A percentile compares a stretch with the other conserved stretches of the same genome.
phyloP scores from a whole-genome alignment of 2,888 invertebrate genomes.

The Oeneis ivallda region DNA sequence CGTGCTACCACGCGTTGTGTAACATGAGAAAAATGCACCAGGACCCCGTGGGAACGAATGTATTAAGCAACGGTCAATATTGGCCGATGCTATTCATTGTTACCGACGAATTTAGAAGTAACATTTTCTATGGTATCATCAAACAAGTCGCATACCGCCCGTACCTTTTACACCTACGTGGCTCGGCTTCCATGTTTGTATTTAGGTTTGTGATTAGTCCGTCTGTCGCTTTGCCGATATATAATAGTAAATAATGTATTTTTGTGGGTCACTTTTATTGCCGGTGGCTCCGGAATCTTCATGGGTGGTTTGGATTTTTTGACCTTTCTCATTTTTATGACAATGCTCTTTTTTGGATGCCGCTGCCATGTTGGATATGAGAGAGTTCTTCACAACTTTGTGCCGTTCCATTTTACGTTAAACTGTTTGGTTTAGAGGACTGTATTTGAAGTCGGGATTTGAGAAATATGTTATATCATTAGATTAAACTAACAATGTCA shows the following conservation, averaged over 20 bases:
- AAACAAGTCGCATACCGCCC: conserved; percentile 61
- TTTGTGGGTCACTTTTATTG: conserved; percentile 78
- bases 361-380: conserved; percentile 39
- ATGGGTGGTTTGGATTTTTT: conserved; percentile 67
- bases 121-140: conserved; percentile 61
- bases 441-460: conserved; percentile 26
- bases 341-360: conserved; percentile 41
- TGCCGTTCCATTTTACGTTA: conserved; percentile 41
- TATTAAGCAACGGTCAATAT: conserved; percentile 71
- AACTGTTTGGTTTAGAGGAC: conserved; percentile 41
- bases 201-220: conserved; percentile 76
- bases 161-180: conserved; percentile 76
- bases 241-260: conserved; percentile 81
- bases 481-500: conserved; percentile 12
- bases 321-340: conserved; percentile 46
- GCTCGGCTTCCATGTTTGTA: conserved; percentile 50
- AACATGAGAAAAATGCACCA: conserved; percentile 71
- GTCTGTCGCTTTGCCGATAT: conserved; percentile 76
- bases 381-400: conserved; percentile 24
- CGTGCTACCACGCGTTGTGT: conserved; percentile 48
- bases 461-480: conserved; percentile 19
- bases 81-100: conserved; percentile 67
- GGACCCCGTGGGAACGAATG: conserved; percentile 75
- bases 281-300: conserved; percentile 65
- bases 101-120: conserved; percentile 58